Evolutionary conservation across 2,113 vertebrate species (phyloP), one percentile per base, ranked within the genome.

Genomic region (Bufo bufo): DNA sequence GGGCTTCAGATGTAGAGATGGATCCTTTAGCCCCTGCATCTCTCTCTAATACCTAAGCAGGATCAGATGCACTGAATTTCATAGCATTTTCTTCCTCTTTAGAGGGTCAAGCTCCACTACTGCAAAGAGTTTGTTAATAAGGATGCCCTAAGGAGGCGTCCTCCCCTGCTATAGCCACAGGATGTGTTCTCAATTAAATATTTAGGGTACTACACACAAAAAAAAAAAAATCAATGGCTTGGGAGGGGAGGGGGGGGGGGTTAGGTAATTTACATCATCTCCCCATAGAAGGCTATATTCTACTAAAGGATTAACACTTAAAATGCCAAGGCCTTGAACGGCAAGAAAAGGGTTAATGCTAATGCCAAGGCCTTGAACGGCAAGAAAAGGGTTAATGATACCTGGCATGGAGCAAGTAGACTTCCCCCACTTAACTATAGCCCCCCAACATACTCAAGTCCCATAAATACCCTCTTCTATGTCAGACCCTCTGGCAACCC

Each of bases 181-280:
- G 52, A 84, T 89, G 59, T 91, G 72, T 89, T 77, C 88, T 59
- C 66, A 90, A 93, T 93, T 88, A 92, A 93, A 92, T 93, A 92
- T 88, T 84, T 90, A 90, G 91, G 90, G 90, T 90, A 89, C 85
- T 88, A 89, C 90, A 91, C 90, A 90, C 91, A 90, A 86, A n/a
- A 69, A 20, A 9, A 1, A 65, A 66, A 2, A 74, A 89, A 92
- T 74, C 84, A 90, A 89, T 89, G 84, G 86, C 90, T 91, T 85
- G 45, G 33, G 91, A 17, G 78, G 90, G 80, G 86, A 91, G 89
- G 8, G 59, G 16, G 17, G 89, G 8, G 59, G 16, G 17, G 79
- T 84, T 78, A 89, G 92, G 84, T 85, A 90, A 90, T 89, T 90
- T 89, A n/a, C 84, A 87, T 82, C 88, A 61, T 89, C 78, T 58